These are phyloP conservation scores for Ia io DNA, from an alignment of 2,113 vertebrate genomes.

Conservation along the genomic window DNA sequence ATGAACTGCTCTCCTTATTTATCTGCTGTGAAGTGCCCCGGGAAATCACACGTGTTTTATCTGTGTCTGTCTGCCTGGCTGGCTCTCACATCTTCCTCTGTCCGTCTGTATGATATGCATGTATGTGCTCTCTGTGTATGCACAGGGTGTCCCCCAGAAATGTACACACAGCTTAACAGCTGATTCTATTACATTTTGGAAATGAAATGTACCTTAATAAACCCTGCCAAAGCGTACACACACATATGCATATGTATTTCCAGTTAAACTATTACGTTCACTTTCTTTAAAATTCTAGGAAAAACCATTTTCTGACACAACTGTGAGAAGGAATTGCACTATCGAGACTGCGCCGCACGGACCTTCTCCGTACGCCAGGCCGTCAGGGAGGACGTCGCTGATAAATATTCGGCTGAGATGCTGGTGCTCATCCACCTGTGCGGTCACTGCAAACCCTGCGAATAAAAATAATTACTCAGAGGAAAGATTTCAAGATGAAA, in stretches of 20 bases:
- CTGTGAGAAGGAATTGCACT: background rate
- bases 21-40: background rate
- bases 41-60: background rate
- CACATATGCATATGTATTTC: background rate
- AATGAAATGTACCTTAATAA: no score
- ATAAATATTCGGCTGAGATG: conserved; percentile 89
- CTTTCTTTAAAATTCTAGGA: background rate
- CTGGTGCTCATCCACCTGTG: conserved; percentile 86
- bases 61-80: background rate
- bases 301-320: background rate
- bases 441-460: conserved; percentile 92
- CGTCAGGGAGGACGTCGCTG: conserved; percentile 91
- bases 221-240: background rate
- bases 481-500: no score
- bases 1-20: background rate
- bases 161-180: background rate
- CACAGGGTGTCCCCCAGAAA: background rate
- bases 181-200: no score
- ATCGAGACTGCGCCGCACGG: conserved; percentile 3
- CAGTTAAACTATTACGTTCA: background rate
- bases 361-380: conserved; percentile 91
- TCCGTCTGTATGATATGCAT: background rate
- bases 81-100: background rate
- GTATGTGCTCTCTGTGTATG: background rate
- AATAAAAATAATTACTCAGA: no score